Conservation (phyloP, 64 coral and sea anemone genomes). For the Pocillopora damicornis region DNA sequence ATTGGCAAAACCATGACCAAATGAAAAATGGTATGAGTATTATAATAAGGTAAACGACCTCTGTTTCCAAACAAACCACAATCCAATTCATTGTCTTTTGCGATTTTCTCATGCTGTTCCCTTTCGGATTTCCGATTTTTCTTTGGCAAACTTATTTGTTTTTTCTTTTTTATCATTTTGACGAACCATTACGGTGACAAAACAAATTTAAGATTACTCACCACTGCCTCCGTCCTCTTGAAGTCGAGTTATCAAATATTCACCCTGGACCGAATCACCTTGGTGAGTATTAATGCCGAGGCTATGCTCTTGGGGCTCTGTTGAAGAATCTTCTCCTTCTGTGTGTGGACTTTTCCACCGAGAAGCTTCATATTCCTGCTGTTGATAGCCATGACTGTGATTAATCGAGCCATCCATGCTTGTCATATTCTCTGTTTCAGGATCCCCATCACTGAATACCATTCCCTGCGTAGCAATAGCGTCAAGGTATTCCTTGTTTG, state of each 20-base stretch:
- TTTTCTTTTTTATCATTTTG: no score
- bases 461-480: conserved; percentile 31
- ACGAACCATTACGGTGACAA: background rate
- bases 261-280: background rate
- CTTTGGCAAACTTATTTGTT: no score
- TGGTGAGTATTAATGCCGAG: background rate
- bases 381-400: background rate
- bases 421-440: conserved; percentile 21
- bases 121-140: no score
- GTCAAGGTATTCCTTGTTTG: conserved; percentile 40
- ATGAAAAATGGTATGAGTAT: no score
- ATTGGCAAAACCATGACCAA: no score
- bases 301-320: background rate
- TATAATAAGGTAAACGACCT: no score
- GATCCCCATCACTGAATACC: conserved; percentile 31
- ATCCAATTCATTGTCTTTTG: no score
- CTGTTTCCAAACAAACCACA: no score
- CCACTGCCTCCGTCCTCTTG: background rate
- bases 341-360: background rate
- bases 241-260: background rate
- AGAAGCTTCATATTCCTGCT: background rate
- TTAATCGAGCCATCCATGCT: background rate
- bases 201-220: background rate
- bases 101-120: no score
- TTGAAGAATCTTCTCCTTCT: background rate